Base-by-base conservation (phyloP, 2,797 vertebrate species). In the Pseudochirops corinnae region DNA sequence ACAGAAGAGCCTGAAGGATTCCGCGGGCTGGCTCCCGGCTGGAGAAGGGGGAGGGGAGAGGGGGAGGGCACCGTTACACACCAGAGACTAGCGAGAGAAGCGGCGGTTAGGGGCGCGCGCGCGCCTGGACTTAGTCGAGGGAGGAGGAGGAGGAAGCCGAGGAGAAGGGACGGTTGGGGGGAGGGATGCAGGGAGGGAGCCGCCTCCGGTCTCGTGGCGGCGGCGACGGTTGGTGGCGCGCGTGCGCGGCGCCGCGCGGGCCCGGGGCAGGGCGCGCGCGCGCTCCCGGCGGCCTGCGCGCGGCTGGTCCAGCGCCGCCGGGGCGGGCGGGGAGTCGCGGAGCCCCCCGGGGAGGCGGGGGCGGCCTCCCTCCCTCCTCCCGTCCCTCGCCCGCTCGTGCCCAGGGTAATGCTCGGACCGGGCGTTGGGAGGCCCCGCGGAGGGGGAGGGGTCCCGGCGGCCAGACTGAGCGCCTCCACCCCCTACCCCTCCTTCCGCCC, bases 381-480 rank as follows among this genome's bases (percentile, higher is more conserved):
- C 93, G 55, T 94, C 94, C 97, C 97, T 93, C 0, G 4, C 62
- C 90, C 50, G 95, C n/a, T 7, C 6, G 46, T 90, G 39, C 60
- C 0, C 62, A 31, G 94, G 94, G 58, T 46, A 93, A 92, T 90
- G 95, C 93, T 92, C 55, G 46, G 91, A 52, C 21, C 21, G 57
- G 58, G 95, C 53, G 67, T 39, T 74, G 67, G 18, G 67, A 13
- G 55, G 95, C 94, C 94, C 62, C 0, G 91, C 92, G 91, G 91
- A 94, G 97, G 97, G 96, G 96, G 96, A 96, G 95, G 97, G 97
- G 97, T 4, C 93, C 56, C 52, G 91, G 92, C 92, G 90, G 92
- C 82, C 52, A 21, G 57, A 97, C 33, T 96, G 96, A 97, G 39
- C 11, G 95, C 62, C 95, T 97, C 95, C 97, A 94, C 96, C 94